Base-by-base conservation (phyloP, 2,888 invertebrate genomes). In the Drosophila picticornis region DNA sequence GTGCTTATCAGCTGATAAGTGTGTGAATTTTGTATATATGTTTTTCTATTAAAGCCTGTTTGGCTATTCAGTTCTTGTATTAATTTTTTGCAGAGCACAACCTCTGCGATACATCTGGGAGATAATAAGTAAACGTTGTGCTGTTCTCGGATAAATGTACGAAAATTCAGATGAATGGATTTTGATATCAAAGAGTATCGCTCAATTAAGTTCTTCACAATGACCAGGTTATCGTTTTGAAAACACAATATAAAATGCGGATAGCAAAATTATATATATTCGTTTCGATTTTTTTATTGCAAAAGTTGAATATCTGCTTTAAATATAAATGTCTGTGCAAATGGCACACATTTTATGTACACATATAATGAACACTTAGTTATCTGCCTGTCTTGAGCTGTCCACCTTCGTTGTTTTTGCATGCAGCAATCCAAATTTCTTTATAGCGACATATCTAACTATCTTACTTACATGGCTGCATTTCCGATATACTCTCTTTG, bases 371-470 rank as follows among this genome's bases (percentile, higher is more conserved):
- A 66, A 59, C 70, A 63, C 65, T 75, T 70, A 34, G 66, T 55
- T 60, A 53, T 69, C 52, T 51, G 43, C 53, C 46, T 67, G 68
- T 65, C 61, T 74, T 31, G 46, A 71, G 64, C 68, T 85, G 71
- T 73, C 72, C 61, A 66, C 72, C 68, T 52, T 61, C 43, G 66
- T 63, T 64, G 22, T 22, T 32, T 34, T 57, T 29, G 58, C 27
- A 52, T 52, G 53, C 71, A 52, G 63, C 65, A 65, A 48, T 38
- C 58, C 68, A 84, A 81, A 84, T 87, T 83, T 87, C 76, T 81
- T 80, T 84, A 84, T 78, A 75, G 69, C 68, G 72, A 75, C 82
- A 75, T 75, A 84, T 84, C 69, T 67, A 87, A 84, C 84, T 75
- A 71, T 80, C 75, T 73, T 63, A 80, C 68, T 80, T 75, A 87